Evolutionary conservation across 2,888 invertebrate genomes (phyloP).

Genomic region (Xestia ashworthii): DNA sequence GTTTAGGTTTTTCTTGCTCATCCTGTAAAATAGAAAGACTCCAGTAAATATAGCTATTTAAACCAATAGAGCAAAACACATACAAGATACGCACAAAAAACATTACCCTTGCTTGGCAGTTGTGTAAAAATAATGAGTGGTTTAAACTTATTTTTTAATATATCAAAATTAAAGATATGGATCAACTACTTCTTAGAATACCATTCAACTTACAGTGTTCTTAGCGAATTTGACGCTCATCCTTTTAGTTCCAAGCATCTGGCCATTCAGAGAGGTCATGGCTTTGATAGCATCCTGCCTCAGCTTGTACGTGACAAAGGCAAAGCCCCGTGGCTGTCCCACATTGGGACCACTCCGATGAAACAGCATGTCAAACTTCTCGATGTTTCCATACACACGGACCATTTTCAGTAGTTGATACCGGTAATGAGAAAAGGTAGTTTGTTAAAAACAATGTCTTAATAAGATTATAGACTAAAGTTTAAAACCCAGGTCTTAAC

Average conservation of each 20-base stretch:
- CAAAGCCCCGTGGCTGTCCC: slow-evolving; percentile 98
- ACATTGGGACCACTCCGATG: slow-evolving; percentile 97
- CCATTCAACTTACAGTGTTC: slow-evolving; percentile 87
- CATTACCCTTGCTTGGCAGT: no score
- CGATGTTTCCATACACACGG: slow-evolving; percentile 97
- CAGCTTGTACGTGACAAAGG: slow-evolving; percentile 96
- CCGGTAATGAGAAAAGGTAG: slow-evolving; percentile 92
- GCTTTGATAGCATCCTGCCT: slow-evolving; percentile 93
- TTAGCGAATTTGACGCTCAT: slow-evolving; percentile 96
- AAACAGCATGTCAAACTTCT: slow-evolving; percentile 98
- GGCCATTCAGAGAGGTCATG: slow-evolving; percentile 94
- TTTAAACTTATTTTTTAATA: neutral
- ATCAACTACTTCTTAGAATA: neutral
- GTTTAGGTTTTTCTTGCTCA: slow-evolving; percentile 94
- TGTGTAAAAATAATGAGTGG: no score
- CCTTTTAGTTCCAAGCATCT: slow-evolving; percentile 93
- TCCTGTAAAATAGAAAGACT: slow-evolving; percentile 88
- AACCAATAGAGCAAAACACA: neutral
- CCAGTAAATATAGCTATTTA: neutral
- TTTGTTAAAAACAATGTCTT: slow-evolving; percentile 73
- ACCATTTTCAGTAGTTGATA: slow-evolving; percentile 98
- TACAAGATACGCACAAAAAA: no score
- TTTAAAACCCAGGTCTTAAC: neutral
- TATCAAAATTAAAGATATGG: neutral
- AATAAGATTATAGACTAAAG: neutral